Conservation (phyloP, 2,888 invertebrate genomes). For the Luperina nickerlii region DNA sequence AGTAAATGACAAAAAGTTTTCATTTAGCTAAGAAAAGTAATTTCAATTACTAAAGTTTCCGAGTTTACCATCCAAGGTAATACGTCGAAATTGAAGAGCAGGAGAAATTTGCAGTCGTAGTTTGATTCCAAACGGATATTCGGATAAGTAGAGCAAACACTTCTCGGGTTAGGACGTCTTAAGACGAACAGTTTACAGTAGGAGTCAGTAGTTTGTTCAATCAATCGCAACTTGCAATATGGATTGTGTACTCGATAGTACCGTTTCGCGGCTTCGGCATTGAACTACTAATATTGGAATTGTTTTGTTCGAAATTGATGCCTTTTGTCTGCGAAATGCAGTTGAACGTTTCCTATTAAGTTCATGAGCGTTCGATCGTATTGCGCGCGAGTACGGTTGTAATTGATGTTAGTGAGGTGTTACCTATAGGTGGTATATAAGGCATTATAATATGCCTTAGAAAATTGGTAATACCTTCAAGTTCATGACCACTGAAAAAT, state of each 20-base stretch:
- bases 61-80: slow-evolving; percentile 20
- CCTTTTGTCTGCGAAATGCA: slow-evolving; percentile 49
- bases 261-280: slow-evolving; percentile 62
- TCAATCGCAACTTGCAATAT: slow-evolving; percentile 76
- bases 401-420: background rate
- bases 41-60: slow-evolving; percentile 1
- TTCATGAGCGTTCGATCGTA: slow-evolving; percentile 17
- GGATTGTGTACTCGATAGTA: slow-evolving; percentile 69
- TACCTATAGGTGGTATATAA: background rate
- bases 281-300: slow-evolving; percentile 58
- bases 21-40: background rate
- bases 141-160: slow-evolving; percentile 75
- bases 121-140: slow-evolving; percentile 72
- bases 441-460: background rate
- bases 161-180: slow-evolving; percentile 69
- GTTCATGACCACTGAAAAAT: background rate
- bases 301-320: slow-evolving; percentile 62
- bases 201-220: slow-evolving; percentile 76
- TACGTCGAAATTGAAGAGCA: slow-evolving; percentile 43
- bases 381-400: slow-evolving; percentile 1
- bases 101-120: slow-evolving; percentile 54
- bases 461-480: background rate
- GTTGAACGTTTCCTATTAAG: slow-evolving; percentile 11
- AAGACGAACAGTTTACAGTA: slow-evolving; percentile 74
- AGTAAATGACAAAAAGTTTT: background rate